phyloP scores from a whole-genome alignment of 2,888 invertebrate genomes.

The Dichetophora obliterata region DNA sequence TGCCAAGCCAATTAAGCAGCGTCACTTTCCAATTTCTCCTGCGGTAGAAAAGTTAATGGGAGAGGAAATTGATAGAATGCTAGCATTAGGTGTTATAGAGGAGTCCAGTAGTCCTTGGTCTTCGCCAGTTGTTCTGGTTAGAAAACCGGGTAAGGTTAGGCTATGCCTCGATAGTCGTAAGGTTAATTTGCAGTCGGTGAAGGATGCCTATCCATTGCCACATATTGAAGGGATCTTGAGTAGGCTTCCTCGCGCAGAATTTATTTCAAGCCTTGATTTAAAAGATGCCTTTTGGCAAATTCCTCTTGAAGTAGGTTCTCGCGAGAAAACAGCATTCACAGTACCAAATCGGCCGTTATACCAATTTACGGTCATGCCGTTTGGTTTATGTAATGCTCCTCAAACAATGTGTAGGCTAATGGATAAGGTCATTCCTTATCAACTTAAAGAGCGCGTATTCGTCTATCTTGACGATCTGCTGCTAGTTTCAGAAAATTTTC shows the following conservation, averaged over 20 bases:
- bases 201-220: slow-evolving; percentile 45
- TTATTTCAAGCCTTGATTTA: slow-evolving; percentile 39
- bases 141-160: slow-evolving; percentile 51
- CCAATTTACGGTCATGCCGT: slow-evolving; percentile 4
- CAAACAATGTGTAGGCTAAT: slow-evolving; percentile 9
- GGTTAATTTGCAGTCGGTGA: slow-evolving; percentile 53
- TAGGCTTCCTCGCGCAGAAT: slow-evolving; percentile 38
- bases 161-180: slow-evolving; percentile 57
- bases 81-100: slow-evolving; percentile 56
- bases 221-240: slow-evolving; percentile 44
- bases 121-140: slow-evolving; percentile 55
- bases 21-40: slow-evolving; percentile 47
- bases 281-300: slow-evolving; percentile 43
- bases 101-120: slow-evolving; percentile 57
- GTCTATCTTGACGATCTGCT: slow-evolving; percentile 1
- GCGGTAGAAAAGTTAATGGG: slow-evolving; percentile 44
- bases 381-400: neutral
- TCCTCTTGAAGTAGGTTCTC: slow-evolving; percentile 30
- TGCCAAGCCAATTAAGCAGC: slow-evolving; percentile 46
- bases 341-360: neutral
- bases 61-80: slow-evolving; percentile 58
- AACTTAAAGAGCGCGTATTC: neutral
- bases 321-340: slow-evolving; percentile 31
- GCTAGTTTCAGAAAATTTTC: neutral
- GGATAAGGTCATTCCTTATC: neutral